Evolutionary conservation across 2,113 vertebrate genomes (phyloP), one percentile per base, ranked within the genome.

Genomic region (Carassius carassius): DNA sequence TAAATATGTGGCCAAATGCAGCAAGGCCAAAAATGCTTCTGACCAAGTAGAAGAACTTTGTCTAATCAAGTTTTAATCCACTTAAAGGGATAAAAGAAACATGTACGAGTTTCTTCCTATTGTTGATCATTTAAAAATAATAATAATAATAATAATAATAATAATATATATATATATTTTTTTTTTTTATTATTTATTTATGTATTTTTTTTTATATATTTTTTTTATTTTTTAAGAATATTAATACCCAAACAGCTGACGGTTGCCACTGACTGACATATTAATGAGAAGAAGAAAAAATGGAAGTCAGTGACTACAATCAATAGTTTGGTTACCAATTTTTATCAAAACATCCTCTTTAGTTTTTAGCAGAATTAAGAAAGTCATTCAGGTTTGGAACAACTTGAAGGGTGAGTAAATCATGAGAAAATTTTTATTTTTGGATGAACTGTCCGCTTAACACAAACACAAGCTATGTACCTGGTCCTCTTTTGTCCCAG

Each of bases 401-500:
- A 58, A 58, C 19, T 58, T 58, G 7, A n/a, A 9, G 54, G 7
- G 1, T 19, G 54, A 56, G 17, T 19, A 56, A 56, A 56, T 29
- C 29, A 29, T 29, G 23, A 23, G 5, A 14, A 19, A 19, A 21
- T 21, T 56, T 56, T 8, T 0, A 56, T 58, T 21, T 21, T 58
- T 9, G 56, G 17, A 58, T 58, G 56, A 58, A 58, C 0, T 58
- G 19, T 58, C 17, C 2, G 2, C 2, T 49, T 17, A 35, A 35
- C 8, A 56, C 9, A 51, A 3, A 19, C 6, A n/a, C 2, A 5
- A 58, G 3, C n/a, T 58, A 84, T 83, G 92, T 93, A 98, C 96
- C 97, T 90, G 96, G 96, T 1, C 96, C 96, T 91, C 96, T 94
- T 92, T 98, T 98, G 93, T 98, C 97, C 97, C 97, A 98, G 90